Evolutionary conservation across 2,113 vertebrate species (phyloP), one percentile per base, ranked within the genome.

Genomic region (Falcunculus frontatus): DNA sequence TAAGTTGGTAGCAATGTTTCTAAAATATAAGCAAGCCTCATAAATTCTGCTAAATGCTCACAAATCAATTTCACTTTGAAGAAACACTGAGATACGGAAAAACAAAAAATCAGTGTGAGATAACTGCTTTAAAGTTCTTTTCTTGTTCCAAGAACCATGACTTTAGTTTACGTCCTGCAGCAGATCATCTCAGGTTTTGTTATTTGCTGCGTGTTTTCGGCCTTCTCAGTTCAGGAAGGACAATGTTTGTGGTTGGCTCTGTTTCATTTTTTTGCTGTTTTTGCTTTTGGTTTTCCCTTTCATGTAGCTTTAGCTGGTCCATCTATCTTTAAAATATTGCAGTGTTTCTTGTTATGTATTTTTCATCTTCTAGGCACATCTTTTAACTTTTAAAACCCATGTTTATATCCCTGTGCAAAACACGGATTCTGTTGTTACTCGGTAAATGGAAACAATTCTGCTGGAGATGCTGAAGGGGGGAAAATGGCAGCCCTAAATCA

Each of bases 1-100:
- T 7, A 94, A 75, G 32, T 84, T 50, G 32, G n/a, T 83, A 84
- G 42, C 41, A 87, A 90, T 91, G 35, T 93, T 87, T 88, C 87
- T 74, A 30, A 81, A 95, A 87, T 55, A 73, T 59, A 79, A 95
- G 19, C 25, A 84, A 78, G 15, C 22, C 33, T 81, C 41, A 39
- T 47, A 67, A 89, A 91, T 70, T 35, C 41, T 84, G 14, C 64
- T 84, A 64, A 92, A 56, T 65, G 52, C 32, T 46, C 25, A 42
- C 41, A 88, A 90, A 41, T 56, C 39, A 60, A 18, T 88, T 89
- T 80, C 10, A 11, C 41, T 86, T 96, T 86, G 70, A 85, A 84
- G 64, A 62, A 91, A 59, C 6, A 11, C 16, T 76, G 83, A 80
- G 26, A 63, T 56, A 55, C 4, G 17, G 18, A 57, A 84, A 95